Evolutionary conservation across 2,113 vertebrate species (phyloP), one percentile per base, ranked within the genome.

Genomic region (Furnarius figulus): DNA sequence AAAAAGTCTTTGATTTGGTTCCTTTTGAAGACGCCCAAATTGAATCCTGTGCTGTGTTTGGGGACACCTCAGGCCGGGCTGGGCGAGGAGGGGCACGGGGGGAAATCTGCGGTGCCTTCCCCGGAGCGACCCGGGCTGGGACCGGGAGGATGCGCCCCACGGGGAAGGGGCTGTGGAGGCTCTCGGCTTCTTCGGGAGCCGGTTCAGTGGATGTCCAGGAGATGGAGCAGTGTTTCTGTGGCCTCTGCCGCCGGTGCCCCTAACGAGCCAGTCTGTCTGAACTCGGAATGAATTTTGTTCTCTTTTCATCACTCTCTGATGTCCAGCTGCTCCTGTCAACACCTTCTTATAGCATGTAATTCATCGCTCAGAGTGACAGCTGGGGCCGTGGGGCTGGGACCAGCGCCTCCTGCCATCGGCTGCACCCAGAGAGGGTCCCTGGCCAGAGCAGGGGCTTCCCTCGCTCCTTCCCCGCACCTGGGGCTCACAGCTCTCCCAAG

Each of bases 311-410:
- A 97, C 98, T 98, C 98, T 97, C 96, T 98, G 98, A 99, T 98
- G 98, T 98, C 99, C 99, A 99, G 99, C 99, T 99, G 99, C 98
- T 99, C 98, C 98, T 99, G 99, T 99, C 99, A 99, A 98, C 99
- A 99, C 99, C 99, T 99, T 98, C 98, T 98, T 98, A 98, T 98
- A 97, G 98, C 98, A 97, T 98, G 98, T 99, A 98, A 99, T 99
- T 99, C 99, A 99, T 98, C 98, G 98, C 98, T 97, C 98, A 97
- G 97, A 98, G 98, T 98, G 99, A 99, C 99, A 99, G 99, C 99
- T 99, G 99, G 98, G 98, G 98, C 99, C 98, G 63, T 75, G 97
- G 97, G 97, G 98, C 98, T 97, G 98, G 98, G 98, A 98, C 98
- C 98, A 97, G 98, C 98, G 98, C 98, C 98, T 98, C 95, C 98